Evolutionary conservation across 2,888 invertebrate species (phyloP), one percentile per base, ranked within the genome.

Genomic region (Xestia sexstrigata): DNA sequence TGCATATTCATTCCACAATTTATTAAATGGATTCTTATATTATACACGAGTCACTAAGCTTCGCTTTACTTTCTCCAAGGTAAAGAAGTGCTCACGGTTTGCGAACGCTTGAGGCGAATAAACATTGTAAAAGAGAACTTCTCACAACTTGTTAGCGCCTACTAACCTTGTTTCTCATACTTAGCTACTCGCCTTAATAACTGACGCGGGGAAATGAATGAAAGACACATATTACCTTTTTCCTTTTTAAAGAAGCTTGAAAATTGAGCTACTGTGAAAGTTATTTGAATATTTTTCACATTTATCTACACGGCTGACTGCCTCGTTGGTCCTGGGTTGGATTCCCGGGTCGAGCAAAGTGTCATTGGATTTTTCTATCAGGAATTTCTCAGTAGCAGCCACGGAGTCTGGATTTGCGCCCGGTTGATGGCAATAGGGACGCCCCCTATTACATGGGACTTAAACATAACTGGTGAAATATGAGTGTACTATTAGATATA

Each of bases 91-190:
- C 26, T 65, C 47, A 26, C 52, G n/a, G 65, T 83, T 85, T 62
- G 26, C 70, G 60, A 62, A 85, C 78, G 82, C 83, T 82, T 69
- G n/a, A 65, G 78, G 82, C 78, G 81, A 47, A 69, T 82, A 77
- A 85, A 85, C 82, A 85, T 70, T 83, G 78, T 85, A 70, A 77
- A 80, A 74, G 75, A 67, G 58, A 70, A 77, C 76, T 86, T 73
- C 76, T 75, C 77, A 70, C 70, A 81, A 81, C 75, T 86, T 87
- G 88, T 76, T 85, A 60, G 70, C 74, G 70, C 78, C 81, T 80
- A 86, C 69, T 83, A 83, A 83, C 81, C 86, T 77, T n/a, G 88
- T 86, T 86, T 83, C 78, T 87, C 78, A 70, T 76, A 71, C 82
- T 83, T 69, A 77, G 60, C 70, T 82, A 69, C 79, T 73, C 69